Percentiles rank a stretch among this genome's conserved stretches.
These are phyloP conservation scores for Danaus plexippus DNA, from an alignment of 1,140 invertebrate species.

Conservation along the genomic window DNA sequence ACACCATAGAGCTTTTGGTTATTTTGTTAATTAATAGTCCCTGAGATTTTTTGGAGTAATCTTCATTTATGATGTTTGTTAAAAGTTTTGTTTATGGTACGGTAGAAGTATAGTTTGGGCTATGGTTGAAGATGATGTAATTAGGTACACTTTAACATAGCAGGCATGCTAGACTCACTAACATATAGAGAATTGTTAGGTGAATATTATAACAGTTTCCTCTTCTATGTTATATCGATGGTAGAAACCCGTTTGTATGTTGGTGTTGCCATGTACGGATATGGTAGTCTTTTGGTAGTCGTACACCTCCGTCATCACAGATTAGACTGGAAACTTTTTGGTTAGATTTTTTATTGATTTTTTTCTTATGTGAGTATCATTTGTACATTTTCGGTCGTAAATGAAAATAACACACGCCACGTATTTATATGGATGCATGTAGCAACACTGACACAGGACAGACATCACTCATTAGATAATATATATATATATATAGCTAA, in stretches of 20 bases:
- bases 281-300: too few species aligned
- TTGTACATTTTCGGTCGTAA: neutral
- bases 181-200: slow-evolving; percentile 45
- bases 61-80: neutral
- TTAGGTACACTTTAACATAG: slow-evolving; percentile 45
- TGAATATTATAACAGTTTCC: slow-evolving; percentile 33
- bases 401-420: neutral
- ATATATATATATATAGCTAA: slow-evolving; percentile 26
- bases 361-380: slow-evolving; percentile 3
- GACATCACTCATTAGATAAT: slow-evolving; percentile 25
- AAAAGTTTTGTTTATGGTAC: slow-evolving; percentile 40
- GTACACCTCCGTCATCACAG: too few species aligned
- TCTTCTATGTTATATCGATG: slow-evolving; percentile 32
- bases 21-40: too few species aligned
- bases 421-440: slow-evolving; percentile 20
- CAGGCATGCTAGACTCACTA: slow-evolving; percentile 63
- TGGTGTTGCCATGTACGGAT: slow-evolving; percentile 46
- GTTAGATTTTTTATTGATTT: slow-evolving; percentile 4
- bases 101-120: slow-evolving; percentile 45
- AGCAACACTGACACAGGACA: slow-evolving; percentile 33
- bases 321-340: neutral
- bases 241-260: slow-evolving; percentile 40
- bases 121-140: slow-evolving; percentile 49
- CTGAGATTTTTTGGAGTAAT: too few species aligned
- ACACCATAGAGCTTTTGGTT: neutral